Conservation (phyloP, 2,888 invertebrate genomes). For the Caenorhabditis afra region DNA sequence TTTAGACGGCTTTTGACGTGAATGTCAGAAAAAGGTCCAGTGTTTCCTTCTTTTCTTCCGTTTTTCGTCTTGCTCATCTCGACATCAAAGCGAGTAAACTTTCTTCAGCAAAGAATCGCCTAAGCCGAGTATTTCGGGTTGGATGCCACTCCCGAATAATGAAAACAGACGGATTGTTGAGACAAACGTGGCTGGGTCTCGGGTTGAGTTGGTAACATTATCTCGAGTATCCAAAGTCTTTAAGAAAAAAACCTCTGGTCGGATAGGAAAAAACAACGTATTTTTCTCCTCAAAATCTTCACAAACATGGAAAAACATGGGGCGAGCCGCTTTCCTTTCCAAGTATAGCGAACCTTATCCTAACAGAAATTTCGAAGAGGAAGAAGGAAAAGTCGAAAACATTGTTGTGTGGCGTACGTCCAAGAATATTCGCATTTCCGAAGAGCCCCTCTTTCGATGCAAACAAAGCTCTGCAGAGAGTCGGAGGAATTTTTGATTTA, state of each 20-base stretch:
- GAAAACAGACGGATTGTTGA: no score
- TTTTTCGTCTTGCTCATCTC: constrained; percentile 40
- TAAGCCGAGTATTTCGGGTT: background rate
- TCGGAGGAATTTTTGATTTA: constrained; percentile 38
- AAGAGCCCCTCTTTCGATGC: constrained; percentile 25
- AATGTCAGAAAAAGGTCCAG: constrained; percentile 55
- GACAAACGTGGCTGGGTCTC: no score
- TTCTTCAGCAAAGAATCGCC: constrained; percentile 12
- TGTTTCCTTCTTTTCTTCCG: constrained; percentile 17
- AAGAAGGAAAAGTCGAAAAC: constrained; percentile 39
- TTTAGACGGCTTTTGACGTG: constrained; percentile 58
- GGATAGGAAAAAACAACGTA: constrained; percentile 54
- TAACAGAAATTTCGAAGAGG: constrained; percentile 27
- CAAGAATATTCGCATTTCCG: constrained; percentile 28
- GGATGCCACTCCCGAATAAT: no score
- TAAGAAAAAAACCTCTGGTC: constrained; percentile 28
- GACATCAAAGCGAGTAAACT: constrained; percentile 31
- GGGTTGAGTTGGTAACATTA: constrained; percentile 21
- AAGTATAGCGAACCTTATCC: constrained; percentile 24
- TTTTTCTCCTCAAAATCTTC: constrained; percentile 53
- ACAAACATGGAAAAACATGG: constrained; percentile 45
- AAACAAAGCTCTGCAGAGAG: constrained; percentile 22
- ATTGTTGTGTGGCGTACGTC: constrained; percentile 13
- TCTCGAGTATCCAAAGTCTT: constrained; percentile 36
- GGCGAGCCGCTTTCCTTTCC: constrained; percentile 12